phyloP scores from a whole-genome alignment of 2,888 invertebrate genomes.

The Andrena hattorfiana region DNA sequence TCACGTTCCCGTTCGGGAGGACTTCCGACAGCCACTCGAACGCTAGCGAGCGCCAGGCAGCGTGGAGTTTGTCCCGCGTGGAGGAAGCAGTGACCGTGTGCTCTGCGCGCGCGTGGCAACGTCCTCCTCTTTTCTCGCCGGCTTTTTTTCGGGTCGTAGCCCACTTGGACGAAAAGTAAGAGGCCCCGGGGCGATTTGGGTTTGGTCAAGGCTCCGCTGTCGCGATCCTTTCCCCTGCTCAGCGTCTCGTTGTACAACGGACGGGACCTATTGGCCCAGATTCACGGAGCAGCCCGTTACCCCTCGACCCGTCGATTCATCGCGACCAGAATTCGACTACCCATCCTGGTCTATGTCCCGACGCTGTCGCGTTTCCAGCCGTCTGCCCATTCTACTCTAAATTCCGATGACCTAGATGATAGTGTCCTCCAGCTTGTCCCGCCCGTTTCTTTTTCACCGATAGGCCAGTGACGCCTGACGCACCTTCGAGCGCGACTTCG shows the following conservation, averaged over 20 bases:
- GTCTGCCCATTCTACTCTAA: too few species aligned
- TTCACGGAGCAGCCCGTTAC: slow-evolving; percentile 15
- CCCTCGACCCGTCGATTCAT: not conserved
- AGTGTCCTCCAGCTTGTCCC: not conserved
- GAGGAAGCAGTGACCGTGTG: slow-evolving; percentile 37
- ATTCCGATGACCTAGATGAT: too few species aligned
- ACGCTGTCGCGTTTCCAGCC: not conserved
- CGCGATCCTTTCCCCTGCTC: not conserved
- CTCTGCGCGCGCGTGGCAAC: not conserved
- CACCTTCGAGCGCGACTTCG: not conserved
- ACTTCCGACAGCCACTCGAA: not conserved
- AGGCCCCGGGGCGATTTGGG: slow-evolving; percentile 27
- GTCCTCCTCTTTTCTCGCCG: not conserved
- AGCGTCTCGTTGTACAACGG: not conserved
- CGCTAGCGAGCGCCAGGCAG: not conserved
- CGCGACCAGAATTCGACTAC: not conserved
- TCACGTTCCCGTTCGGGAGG: not conserved
- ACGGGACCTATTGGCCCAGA: slow-evolving; percentile 41
- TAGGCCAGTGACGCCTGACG: not conserved
- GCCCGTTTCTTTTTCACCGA: not conserved
- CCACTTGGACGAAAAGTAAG: slow-evolving; percentile 27
- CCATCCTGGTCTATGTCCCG: not conserved
- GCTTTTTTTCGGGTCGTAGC: slow-evolving; percentile 27
- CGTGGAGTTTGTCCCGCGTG: not conserved
- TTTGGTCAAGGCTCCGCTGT: slow-evolving; percentile 33